Evolutionary conservation across 1,140 invertebrate species (phyloP).

Genomic region (Zophobas morio): DNA sequence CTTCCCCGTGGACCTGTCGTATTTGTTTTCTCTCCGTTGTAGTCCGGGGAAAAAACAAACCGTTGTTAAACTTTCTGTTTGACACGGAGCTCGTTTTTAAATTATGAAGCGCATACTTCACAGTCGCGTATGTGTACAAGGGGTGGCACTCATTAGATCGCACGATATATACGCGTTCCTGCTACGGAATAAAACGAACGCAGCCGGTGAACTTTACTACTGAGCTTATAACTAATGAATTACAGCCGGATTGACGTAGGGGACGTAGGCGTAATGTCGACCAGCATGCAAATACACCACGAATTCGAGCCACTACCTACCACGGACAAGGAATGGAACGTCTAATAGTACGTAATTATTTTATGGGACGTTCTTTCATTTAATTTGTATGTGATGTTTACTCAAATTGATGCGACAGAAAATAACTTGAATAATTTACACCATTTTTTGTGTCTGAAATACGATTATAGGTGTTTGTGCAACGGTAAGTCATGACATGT

Average conservation of each 20-base stretch:
- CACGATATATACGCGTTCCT: constrained; percentile 3
- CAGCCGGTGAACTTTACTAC: background rate
- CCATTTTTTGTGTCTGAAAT: too few relatives aligned
- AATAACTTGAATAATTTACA: too few relatives aligned
- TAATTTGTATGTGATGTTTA: too few relatives aligned
- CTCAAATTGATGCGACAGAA: too few relatives aligned
- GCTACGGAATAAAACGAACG: constrained; percentile 3
- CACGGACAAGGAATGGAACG: too few relatives aligned
- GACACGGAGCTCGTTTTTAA: constrained; percentile 30
- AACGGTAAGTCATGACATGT: too few relatives aligned
- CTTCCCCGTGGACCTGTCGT: background rate
- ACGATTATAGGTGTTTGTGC: too few relatives aligned
- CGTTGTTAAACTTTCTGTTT: constrained; percentile 31
- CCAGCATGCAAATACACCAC: too few relatives aligned
- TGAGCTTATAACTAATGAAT: constrained; percentile 28
- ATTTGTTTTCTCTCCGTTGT: constrained; percentile 8
- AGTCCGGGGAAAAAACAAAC: background rate
- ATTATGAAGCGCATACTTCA: constrained; percentile 18
- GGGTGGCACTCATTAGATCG: constrained; percentile 4
- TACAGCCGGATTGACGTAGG: background rate
- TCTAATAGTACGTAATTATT: too few relatives aligned
- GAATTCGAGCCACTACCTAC: too few relatives aligned
- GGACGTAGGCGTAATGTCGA: too few relatives aligned
- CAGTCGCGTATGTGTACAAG: background rate
- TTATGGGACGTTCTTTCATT: too few relatives aligned